A percentile compares a stretch with the other conserved stretches of the same genome.
These are phyloP conservation scores for Charina bottae DNA, from an alignment of 2,113 vertebrate species.

Conservation along the genomic window DNA sequence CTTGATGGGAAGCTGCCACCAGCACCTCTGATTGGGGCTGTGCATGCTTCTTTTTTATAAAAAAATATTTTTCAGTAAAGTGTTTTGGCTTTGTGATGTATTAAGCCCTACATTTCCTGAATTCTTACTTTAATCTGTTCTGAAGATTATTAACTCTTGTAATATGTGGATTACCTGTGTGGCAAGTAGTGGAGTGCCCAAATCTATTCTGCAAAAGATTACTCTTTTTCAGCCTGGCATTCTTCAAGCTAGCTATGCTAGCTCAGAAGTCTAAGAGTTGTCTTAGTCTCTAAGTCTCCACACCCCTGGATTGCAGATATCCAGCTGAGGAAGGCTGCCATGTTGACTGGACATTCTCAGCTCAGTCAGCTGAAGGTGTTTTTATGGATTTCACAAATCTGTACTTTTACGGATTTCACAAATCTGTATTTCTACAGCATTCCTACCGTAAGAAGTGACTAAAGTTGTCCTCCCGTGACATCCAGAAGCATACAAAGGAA, in stretches of 20 bases:
- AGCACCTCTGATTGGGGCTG: background rate
- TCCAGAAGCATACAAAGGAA: background rate
- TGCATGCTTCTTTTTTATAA: background rate
- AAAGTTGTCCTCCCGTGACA: constrained; percentile 32
- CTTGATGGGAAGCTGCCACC: background rate
- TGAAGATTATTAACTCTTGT: background rate
- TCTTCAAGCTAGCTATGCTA: background rate
- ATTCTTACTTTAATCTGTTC: background rate
- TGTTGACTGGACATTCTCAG: background rate
- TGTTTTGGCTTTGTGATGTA: background rate
- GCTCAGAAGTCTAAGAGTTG: background rate
- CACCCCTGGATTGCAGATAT: background rate
- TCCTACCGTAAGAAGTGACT: background rate
- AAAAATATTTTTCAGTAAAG: background rate
- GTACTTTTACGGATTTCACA: background rate
- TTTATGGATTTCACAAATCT: background rate
- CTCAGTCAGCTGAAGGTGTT: background rate
- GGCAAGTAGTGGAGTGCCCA: constrained; percentile 5
- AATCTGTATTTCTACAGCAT: background rate
- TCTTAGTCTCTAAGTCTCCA: background rate
- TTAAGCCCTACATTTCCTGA: background rate
- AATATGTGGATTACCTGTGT: background rate
- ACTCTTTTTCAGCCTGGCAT: background rate
- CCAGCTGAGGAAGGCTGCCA: background rate
- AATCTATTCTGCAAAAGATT: constrained; percentile 32